Percentiles rank a stretch among this genome's conserved stretches.
Evolutionary conservation across 2,113 vertebrate genomes (phyloP).

Genomic region (Climacteris rufus): DNA sequence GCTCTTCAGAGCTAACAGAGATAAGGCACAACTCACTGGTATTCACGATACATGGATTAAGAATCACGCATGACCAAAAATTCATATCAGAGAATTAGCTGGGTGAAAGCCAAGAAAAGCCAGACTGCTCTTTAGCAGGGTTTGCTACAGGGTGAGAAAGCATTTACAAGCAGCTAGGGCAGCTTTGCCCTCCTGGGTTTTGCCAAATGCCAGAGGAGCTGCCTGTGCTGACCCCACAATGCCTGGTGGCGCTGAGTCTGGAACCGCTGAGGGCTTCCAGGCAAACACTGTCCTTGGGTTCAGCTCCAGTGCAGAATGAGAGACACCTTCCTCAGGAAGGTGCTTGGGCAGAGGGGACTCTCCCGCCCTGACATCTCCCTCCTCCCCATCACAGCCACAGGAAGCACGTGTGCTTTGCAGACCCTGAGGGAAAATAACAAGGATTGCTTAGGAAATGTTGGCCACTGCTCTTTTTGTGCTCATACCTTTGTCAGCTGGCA

Average conservation of each 20-base stretch:
- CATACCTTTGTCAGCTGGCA: neutral
- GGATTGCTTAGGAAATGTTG: constrained; percentile 14
- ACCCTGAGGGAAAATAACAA: neutral
- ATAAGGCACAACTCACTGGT: neutral
- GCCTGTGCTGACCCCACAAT: neutral
- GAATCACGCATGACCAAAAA: neutral
- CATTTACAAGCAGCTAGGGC: neutral
- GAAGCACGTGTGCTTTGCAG: neutral
- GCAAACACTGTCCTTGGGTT: rapidly evolving
- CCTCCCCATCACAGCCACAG: rapidly evolving
- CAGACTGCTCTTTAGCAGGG: neutral
- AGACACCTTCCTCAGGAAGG: neutral
- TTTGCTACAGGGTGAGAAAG: neutral
- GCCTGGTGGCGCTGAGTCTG: rapidly evolving
- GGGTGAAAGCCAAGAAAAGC: neutral
- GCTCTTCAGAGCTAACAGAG: neutral
- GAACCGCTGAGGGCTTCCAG: neutral
- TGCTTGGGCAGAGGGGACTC: neutral
- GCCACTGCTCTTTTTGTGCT: neutral
- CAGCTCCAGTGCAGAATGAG: neutral
- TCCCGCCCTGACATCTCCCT: neutral
- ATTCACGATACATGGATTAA: neutral
- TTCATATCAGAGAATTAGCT: neutral
- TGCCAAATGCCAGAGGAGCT: neutral
- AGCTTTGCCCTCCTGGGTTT: neutral